phyloP scores from a whole-genome alignment of 2,113 vertebrate genomes.

The Glaucidium brasilianum region DNA sequence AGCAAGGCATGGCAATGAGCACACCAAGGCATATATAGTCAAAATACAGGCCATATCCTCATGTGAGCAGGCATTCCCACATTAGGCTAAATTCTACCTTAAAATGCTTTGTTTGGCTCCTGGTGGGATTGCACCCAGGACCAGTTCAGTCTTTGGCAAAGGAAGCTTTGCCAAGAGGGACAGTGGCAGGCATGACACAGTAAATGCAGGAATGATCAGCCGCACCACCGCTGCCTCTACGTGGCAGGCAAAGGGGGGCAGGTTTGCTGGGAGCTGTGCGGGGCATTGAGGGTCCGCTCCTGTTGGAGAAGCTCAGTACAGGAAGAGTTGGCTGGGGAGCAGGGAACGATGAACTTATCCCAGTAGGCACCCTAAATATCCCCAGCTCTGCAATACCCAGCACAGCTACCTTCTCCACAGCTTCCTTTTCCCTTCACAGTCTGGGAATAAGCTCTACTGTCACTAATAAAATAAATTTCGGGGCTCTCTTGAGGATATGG shows the following conservation, averaged over 20 bases:
- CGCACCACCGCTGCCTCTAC: accelerated
- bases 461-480: not conserved
- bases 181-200: not conserved
- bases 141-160: not conserved
- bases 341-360: not conserved
- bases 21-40: not conserved
- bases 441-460: not conserved
- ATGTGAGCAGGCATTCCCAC: not conserved
- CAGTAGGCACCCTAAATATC: not conserved
- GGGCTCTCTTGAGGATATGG: not conserved
- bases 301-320: not conserved
- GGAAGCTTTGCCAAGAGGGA: not conserved
- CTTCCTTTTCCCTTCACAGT: not conserved
- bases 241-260: not conserved
- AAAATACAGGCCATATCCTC: not conserved
- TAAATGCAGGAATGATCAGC: not conserved
- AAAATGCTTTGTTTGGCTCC: not conserved
- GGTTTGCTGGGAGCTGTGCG: not conserved
- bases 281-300: not conserved
- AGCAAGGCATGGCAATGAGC: not conserved
- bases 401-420: not conserved
- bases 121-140: not conserved
- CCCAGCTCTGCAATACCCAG: not conserved
- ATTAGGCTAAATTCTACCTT: not conserved
- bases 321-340: not conserved